Percentiles rank a stretch among this genome's conserved stretches.
Evolutionary conservation across 2,888 invertebrate species (phyloP).

Genomic region (Loripinus fragilis): DNA sequence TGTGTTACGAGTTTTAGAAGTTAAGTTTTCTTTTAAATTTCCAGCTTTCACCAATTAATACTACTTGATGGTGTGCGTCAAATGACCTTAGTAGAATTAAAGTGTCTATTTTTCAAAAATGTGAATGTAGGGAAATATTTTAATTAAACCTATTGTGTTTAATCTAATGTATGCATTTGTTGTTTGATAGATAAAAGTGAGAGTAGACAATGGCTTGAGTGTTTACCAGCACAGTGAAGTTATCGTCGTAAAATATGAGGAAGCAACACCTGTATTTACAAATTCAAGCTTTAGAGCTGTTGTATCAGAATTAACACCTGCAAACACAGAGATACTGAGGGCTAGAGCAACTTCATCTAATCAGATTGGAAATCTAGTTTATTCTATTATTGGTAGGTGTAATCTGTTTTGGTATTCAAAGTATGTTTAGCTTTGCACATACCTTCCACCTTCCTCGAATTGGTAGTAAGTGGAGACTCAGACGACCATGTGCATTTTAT

Average conservation of each 20-base stretch:
- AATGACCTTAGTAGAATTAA: too few relatives aligned
- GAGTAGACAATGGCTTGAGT: constrained; percentile 47
- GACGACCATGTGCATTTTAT: too few relatives aligned
- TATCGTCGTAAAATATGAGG: constrained; percentile 53
- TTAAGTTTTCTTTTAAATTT: too few relatives aligned
- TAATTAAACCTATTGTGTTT: too few relatives aligned
- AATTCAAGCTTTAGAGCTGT: constrained; percentile 30
- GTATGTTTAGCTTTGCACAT: not conserved
- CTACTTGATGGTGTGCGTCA: too few relatives aligned
- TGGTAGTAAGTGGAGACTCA: too few relatives aligned
- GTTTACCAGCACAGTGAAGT: constrained; percentile 31
- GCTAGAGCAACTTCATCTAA: constrained; percentile 41
- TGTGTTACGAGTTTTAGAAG: too few relatives aligned
- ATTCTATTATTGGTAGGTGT: constrained; percentile 26
- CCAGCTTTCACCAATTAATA: too few relatives aligned
- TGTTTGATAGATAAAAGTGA: constrained; percentile 49
- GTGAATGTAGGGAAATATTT: too few relatives aligned
- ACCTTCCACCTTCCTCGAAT: too few relatives aligned
- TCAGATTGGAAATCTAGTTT: constrained; percentile 36
- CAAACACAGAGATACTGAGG: constrained; percentile 19
- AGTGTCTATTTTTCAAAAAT: too few relatives aligned
- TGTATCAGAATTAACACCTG: constrained; percentile 34
- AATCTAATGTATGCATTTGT: too few relatives aligned
- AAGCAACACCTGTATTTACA: constrained; percentile 57
- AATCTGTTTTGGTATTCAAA: not conserved